Percentiles rank a stretch among this genome's conserved stretches.
These are phyloP conservation scores for Lucifuga dentata DNA, from an alignment of 2,113 vertebrate species.

Conservation along the genomic window DNA sequence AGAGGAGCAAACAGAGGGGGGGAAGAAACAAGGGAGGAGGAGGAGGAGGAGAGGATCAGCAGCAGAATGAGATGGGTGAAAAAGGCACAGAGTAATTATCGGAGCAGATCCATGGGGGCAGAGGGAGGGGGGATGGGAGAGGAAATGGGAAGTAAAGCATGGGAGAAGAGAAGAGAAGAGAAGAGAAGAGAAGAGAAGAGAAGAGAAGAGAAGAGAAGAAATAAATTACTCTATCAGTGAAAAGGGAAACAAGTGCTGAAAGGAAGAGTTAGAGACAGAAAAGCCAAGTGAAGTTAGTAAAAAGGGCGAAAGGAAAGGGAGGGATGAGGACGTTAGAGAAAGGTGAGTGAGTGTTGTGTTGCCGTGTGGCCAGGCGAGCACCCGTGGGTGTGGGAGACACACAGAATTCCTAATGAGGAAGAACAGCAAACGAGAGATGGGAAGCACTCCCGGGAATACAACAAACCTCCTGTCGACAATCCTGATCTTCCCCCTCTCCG, in stretches of 20 bases:
- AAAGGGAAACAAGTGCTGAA: not conserved
- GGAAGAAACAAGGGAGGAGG: conserved; percentile 39
- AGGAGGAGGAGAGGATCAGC: conserved; percentile 39
- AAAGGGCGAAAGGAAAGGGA: conserved; percentile 6
- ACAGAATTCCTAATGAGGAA: conserved; percentile 73
- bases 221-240: too few species aligned
- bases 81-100: conserved; percentile 59
- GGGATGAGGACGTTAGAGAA: conserved; percentile 23
- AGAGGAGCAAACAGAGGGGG: conserved; percentile 18
- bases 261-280: not conserved
- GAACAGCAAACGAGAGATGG: conserved; percentile 53
- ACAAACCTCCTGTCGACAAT: conserved; percentile 34
- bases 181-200: not conserved
- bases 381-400: conserved; percentile 36
- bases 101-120: conserved; percentile 43
- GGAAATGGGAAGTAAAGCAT: not conserved
- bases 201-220: conserved; percentile 11
- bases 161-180: conserved; percentile 5
- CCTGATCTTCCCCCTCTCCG: conserved; percentile 31
- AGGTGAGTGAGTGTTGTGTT: conserved; percentile 45
- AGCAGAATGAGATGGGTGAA: conserved; percentile 46
- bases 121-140: conserved; percentile 3
- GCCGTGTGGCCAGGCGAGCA: conserved; percentile 36
- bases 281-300: not conserved
- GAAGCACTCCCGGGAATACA: conserved; percentile 46